Percentiles rank a stretch among this genome's conserved stretches.
These are phyloP conservation scores for Pelusios castaneus DNA, from an alignment of 2,113 vertebrate species.

Conservation along the genomic window DNA sequence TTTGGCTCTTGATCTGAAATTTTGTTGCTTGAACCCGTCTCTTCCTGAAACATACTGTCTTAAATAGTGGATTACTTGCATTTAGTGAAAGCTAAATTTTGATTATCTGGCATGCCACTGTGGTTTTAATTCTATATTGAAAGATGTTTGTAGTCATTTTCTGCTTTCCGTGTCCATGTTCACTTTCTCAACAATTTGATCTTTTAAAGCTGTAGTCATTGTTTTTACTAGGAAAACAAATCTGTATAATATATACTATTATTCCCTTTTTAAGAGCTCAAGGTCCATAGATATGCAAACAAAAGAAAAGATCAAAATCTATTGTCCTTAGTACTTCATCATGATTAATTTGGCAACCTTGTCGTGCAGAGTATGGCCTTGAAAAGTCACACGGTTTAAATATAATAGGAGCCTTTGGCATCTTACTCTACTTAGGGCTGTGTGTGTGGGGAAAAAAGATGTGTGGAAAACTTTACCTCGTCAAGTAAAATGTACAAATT, in stretches of 20 bases:
- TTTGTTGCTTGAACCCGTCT: neutral
- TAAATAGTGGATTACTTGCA: neutral
- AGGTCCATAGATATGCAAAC: conserved; percentile 45
- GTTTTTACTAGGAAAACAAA: neutral
- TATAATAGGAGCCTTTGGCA: neutral
- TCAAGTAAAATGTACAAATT: neutral
- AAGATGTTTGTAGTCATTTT: neutral
- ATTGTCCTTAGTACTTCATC: neutral
- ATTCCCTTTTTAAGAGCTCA: conserved; percentile 36
- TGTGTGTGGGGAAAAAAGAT: neutral
- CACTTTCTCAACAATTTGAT: neutral
- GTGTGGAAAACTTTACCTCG: neutral
- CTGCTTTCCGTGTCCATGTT: neutral
- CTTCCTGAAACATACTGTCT: neutral
- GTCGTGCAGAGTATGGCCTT: neutral
- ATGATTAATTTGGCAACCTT: neutral
- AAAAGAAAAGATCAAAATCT: conserved; percentile 51
- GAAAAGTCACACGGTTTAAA: neutral
- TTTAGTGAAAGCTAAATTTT: neutral
- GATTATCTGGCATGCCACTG: neutral
- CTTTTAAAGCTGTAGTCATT: neutral
- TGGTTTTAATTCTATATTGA: neutral
- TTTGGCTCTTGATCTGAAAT: neutral
- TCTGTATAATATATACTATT: neutral
- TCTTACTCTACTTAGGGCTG: neutral